Percentiles rank a stretch among this genome's conserved stretches.
phyloP scores from a whole-genome alignment of 2,888 invertebrate species.

The Calameuta filiformis region DNA sequence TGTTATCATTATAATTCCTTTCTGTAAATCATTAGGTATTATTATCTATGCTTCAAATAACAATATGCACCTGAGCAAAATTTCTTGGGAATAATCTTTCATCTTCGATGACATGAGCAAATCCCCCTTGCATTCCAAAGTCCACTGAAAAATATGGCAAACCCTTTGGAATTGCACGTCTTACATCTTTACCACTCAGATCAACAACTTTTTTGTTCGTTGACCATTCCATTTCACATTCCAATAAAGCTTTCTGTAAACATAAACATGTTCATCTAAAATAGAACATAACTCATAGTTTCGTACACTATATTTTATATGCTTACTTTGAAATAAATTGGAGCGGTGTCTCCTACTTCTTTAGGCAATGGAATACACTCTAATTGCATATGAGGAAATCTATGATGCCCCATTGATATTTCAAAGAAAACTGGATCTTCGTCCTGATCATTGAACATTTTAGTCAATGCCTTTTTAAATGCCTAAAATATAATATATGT shows the following conservation, averaged over 20 bases:
- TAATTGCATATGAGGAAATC: constrained; percentile 85
- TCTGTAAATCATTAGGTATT: not conserved
- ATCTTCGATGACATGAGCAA: constrained; percentile 97
- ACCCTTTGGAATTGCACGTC: constrained; percentile 89
- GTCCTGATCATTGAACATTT: constrained; percentile 78
- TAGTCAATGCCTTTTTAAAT: constrained; percentile 81
- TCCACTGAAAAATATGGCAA: constrained; percentile 95
- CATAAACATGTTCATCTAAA: not conserved
- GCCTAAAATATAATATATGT: constrained; percentile 67
- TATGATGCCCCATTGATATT: constrained; percentile 79
- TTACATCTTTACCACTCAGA: constrained; percentile 76
- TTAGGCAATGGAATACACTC: constrained; percentile 90
- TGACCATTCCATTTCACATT: constrained; percentile 95
- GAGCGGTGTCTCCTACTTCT: constrained; percentile 87
- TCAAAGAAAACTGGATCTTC: constrained; percentile 93
- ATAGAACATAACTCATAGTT: not conserved
- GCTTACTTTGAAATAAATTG: constrained; percentile 91
- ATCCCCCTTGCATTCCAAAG: constrained; percentile 92
- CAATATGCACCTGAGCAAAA: constrained; percentile 83
- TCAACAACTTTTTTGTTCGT: constrained; percentile 92
- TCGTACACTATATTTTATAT: not conserved
- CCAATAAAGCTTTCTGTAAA: constrained; percentile 86
- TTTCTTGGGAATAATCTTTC: constrained; percentile 85
- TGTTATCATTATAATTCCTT: constrained; percentile 2
- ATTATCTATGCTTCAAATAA: not conserved